These are phyloP conservation scores for Pangasius larnaudii DNA, from an alignment of 2,797 vertebrate species.

Conservation along the genomic window DNA sequence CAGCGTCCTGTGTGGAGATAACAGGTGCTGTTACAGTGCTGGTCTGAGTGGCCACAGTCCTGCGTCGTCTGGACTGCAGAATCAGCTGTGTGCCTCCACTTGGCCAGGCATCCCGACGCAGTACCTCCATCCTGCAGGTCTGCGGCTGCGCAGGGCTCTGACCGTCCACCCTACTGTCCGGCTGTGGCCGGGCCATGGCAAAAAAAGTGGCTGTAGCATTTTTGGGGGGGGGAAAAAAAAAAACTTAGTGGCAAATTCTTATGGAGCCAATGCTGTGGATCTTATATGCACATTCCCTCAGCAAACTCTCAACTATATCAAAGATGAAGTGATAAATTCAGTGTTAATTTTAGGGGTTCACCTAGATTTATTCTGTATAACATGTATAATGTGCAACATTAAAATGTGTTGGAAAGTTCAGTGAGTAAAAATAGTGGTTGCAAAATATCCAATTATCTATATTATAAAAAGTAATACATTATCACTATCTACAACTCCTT, in stretches of 20 bases:
- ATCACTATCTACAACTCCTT: not conserved
- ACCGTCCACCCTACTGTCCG: constrained; percentile 63
- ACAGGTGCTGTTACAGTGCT: constrained; percentile 14
- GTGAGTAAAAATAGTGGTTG: not conserved
- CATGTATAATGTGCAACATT: not conserved
- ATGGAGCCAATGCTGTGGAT: not conserved
- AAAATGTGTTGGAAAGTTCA: not conserved
- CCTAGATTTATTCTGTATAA: not conserved
- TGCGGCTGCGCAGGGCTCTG: constrained; percentile 55
- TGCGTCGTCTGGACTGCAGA: constrained; percentile 30
- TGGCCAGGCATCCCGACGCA: constrained; percentile 52
- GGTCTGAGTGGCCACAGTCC: constrained; percentile 45
- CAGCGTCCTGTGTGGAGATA: constrained; percentile 33
- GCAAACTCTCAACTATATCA: not conserved
- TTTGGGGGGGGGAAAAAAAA: not conserved
- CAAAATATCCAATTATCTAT: not conserved
- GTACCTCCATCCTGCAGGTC: constrained; percentile 61
- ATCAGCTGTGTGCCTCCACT: constrained; percentile 28
- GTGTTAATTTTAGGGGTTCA: not conserved
- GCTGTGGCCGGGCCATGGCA: constrained; percentile 78
- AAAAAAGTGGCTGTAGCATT: constrained; percentile 51
- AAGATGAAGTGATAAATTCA: not conserved
- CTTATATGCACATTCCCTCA: not conserved
- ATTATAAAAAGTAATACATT: not conserved
- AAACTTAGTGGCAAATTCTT: not conserved